A percentile compares a stretch with the other conserved stretches of the same genome.
Conservation (phyloP, 2,888 invertebrate genomes). For the Poecilobothrus nobilitatus region DNA sequence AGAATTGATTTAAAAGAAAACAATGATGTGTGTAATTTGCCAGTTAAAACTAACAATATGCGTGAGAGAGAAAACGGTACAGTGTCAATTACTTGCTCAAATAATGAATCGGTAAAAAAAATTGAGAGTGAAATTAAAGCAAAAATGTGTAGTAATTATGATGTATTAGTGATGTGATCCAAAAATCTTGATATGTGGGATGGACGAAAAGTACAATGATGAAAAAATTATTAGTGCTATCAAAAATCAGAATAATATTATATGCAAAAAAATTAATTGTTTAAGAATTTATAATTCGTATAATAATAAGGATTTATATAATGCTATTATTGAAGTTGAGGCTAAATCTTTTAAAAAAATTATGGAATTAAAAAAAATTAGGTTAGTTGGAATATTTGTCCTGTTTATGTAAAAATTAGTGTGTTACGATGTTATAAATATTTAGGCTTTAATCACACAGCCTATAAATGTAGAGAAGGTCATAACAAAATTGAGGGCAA, state of each 20-base stretch:
- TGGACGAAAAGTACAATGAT: constrained; percentile 1
- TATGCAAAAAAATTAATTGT: not conserved
- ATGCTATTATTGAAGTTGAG: constrained; percentile 16
- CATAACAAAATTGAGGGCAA: no score
- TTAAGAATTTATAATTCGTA: not conserved
- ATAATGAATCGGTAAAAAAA: constrained; percentile 13
- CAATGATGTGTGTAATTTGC: no score
- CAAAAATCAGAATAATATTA: constrained; percentile 12
- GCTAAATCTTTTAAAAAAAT: constrained; percentile 11
- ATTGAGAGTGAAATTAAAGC: constrained; percentile 15
- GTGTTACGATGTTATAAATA: constrained; percentile 11
- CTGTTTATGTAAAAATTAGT: constrained; percentile 3
- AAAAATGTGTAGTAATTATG: constrained; percentile 13
- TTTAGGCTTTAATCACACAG: constrained; percentile 11
- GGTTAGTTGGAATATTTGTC: not conserved
- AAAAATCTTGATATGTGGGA: not conserved
- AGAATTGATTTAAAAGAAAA: no score
- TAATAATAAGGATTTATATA: constrained; percentile 14
- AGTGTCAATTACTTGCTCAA: constrained; percentile 12
- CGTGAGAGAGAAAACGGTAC: constrained; percentile 12
- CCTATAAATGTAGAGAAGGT: not conserved
- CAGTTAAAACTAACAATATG: constrained; percentile 9
- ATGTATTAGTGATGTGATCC: constrained; percentile 7
- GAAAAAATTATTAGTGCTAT: constrained; percentile 11
- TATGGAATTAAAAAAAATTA: constrained; percentile 12